Evolutionary conservation across 2,113 vertebrate species (phyloP).

Genomic region (Prinia subflava): DNA sequence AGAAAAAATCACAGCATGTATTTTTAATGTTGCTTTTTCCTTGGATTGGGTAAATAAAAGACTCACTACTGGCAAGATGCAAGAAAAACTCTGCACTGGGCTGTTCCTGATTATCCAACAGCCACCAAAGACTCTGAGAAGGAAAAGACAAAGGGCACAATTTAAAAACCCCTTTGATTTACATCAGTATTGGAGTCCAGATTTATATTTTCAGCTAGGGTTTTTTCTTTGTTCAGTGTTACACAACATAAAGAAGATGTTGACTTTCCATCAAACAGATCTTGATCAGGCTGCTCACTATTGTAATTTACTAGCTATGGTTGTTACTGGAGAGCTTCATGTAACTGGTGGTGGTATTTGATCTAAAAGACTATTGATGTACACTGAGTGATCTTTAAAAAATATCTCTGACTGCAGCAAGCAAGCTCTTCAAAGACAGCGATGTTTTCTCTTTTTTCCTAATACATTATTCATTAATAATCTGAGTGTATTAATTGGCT

Average conservation of each 20-base stretch:
- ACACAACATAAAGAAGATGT: background rate
- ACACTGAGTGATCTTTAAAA: background rate
- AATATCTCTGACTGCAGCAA: background rate
- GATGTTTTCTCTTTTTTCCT: background rate
- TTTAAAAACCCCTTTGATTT: background rate
- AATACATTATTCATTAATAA: slow-evolving; percentile 16
- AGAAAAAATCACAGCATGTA: background rate
- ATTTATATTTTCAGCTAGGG: background rate
- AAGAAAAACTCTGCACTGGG: background rate
- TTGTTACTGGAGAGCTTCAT: background rate
- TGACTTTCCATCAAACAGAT: background rate
- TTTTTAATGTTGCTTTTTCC: background rate
- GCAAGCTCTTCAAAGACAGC: background rate
- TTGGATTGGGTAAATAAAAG: background rate
- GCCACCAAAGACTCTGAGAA: background rate
- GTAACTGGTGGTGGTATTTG: background rate
- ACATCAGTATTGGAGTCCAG: background rate
- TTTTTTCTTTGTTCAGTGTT: background rate
- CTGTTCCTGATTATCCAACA: background rate
- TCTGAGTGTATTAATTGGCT: background rate
- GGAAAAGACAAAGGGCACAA: background rate
- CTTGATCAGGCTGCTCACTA: background rate
- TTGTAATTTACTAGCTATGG: background rate
- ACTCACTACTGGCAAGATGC: background rate
- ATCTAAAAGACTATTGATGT: background rate